These are phyloP conservation scores for Himalopsyche japonica DNA, from an alignment of 2,888 invertebrate genomes.

Conservation along the genomic window DNA sequence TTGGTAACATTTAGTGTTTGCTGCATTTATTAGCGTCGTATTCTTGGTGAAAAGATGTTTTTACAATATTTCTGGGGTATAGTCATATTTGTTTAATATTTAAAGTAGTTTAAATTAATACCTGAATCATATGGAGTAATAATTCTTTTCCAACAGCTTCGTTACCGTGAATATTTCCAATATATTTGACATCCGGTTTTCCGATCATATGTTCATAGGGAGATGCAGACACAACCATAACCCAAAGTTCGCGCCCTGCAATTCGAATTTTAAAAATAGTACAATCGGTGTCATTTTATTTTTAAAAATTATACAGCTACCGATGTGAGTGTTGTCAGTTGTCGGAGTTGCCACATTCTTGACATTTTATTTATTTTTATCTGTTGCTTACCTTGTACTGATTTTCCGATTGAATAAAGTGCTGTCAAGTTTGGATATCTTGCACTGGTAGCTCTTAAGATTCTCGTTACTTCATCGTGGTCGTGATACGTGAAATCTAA, in stretches of 20 bases:
- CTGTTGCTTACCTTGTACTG: conserved; percentile 74
- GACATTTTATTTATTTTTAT: no score
- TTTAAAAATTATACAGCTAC: conserved; percentile 5
- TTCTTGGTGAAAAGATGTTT: no score
- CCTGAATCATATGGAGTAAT: conserved; percentile 87
- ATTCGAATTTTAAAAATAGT: conserved; percentile 4
- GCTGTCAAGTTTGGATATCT: conserved; percentile 85
- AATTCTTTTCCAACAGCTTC: conserved; percentile 95
- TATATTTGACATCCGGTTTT: conserved; percentile 97
- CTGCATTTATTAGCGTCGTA: no score
- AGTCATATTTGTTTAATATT: background rate
- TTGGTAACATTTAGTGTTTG: no score
- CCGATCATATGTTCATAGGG: conserved; percentile 92
- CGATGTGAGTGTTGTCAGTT: background rate
- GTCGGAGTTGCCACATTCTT: background rate
- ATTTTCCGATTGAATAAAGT: conserved; percentile 91
- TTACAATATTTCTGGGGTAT: no score
- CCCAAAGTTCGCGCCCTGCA: conserved; percentile 88
- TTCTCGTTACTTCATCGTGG: conserved; percentile 82
- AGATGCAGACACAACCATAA: conserved; percentile 87
- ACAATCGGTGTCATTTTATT: background rate
- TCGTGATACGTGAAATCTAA: conserved; percentile 87
- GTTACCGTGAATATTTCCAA: conserved; percentile 97
- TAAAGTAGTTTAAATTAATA: conserved; percentile 44
- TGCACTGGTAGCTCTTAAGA: conserved; percentile 77